Conservation (phyloP, 2,888 invertebrate genomes). For the Phengaris alcon region DNA sequence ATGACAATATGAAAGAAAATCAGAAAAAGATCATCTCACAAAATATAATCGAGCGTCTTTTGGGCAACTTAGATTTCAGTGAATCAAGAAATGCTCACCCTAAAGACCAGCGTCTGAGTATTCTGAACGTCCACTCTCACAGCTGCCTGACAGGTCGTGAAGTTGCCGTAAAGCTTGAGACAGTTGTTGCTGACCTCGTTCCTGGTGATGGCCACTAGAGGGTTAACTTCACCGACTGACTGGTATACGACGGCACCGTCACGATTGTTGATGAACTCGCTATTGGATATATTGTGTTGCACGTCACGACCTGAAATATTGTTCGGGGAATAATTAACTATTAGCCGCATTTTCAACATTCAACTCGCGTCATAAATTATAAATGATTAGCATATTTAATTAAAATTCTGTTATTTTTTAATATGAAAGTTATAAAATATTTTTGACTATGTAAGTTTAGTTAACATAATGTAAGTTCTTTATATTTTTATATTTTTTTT, state of each 20-base stretch:
- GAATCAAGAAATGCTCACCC: constrained; percentile 76
- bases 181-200: constrained; percentile 94
- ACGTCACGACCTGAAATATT: constrained; percentile 87
- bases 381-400: no score
- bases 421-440: no score
- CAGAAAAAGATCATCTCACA: no score
- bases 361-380: no score
- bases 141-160: constrained; percentile 92
- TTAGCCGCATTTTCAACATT: neutral
- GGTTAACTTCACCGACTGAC: constrained; percentile 97
- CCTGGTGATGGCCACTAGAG: constrained; percentile 90
- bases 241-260: constrained; percentile 93
- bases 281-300: constrained; percentile 92
- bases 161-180: constrained; percentile 93
- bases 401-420: no score
- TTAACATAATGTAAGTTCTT: no score
- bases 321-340: neutral
- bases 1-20: no score
- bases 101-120: constrained; percentile 91
- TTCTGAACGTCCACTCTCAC: constrained; percentile 95
- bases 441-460: no score
- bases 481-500: no score
- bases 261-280: constrained; percentile 87
- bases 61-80: no score
- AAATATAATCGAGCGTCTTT: no score